Base-by-base conservation (phyloP, 2,797 vertebrate species). In the Parotocinclus haroldoi region DNA sequence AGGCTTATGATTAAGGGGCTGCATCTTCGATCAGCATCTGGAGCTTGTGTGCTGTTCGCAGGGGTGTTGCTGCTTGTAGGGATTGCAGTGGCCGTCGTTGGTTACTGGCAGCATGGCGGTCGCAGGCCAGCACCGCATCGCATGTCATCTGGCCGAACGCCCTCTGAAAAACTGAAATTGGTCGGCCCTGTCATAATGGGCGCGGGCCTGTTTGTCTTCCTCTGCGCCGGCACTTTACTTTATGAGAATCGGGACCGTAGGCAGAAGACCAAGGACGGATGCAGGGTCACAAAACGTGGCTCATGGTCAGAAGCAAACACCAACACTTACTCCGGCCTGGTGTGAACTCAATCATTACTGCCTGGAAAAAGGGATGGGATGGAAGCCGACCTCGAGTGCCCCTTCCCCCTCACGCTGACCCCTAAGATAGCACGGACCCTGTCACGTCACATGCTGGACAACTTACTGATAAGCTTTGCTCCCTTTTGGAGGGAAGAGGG, bases 141-240 rank as follows among this genome's bases (percentile, higher is more conserved):
- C 51, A 73, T 63, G 0, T 27, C 86, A 16, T 76, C 84, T 0
- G 84, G 81, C 0, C 51, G 82, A 53, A 90, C 89, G 16, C 91
- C 91, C 37, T 83, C 85, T 0, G 95, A 98, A 69, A 91, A 92
- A 81, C 89, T 99, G 79, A 95, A 96, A 71, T 85, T 99, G 62
- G 89, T 93, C 0, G 96, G 96, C 1, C 95, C 96, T 0, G 91
- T 98, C 63, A 91, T 98, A 57, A 97, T 99, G 96, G 96, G 96
- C 16, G 89, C 96, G 1, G 96, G 95, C 13, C 89, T 99, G 51
- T 99, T 99, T 76, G 92, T 98, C 79, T 95, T 98, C 84, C 98
- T 98, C 88, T 99, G 96, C 0, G 94, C 96, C 50, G 97, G 95
- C 83, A 97, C 96, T 1, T 88, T 99, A 76, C 90, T 99, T 10